Percentiles rank a stretch among this genome's conserved stretches.
These are phyloP conservation scores for Napeogenes inachia DNA, from an alignment of 2,888 invertebrate species.

Conservation along the genomic window DNA sequence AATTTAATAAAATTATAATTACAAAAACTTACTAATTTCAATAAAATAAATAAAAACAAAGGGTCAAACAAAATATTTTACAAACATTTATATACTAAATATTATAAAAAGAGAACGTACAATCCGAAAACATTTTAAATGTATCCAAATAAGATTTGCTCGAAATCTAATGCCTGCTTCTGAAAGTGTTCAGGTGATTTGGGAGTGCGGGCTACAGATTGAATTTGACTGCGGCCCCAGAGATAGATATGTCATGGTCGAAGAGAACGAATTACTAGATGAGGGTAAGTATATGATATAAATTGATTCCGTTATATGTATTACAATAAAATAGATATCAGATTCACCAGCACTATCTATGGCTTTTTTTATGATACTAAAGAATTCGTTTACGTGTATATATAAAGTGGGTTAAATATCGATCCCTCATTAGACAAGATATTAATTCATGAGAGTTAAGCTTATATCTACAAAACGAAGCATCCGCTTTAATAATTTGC, in stretches of 20 bases:
- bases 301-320: conserved; percentile 11
- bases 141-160: conserved; percentile 68
- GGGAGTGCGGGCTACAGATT: conserved; percentile 70
- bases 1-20: too few species aligned
- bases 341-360: background rate
- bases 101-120: background rate
- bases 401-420: too few species aligned
- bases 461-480: background rate
- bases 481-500: background rate
- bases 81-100: background rate
- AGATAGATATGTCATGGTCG: conserved; percentile 46
- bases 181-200: conserved; percentile 71
- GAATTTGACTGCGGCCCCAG: conserved; percentile 64
- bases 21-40: background rate
- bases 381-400: background rate
- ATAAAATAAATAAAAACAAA: background rate
- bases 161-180: conserved; percentile 54
- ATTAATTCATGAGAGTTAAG: conserved; percentile 1
- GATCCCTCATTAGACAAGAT: background rate
- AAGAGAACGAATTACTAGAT: conserved; percentile 26
- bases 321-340: background rate
- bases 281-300: conserved; percentile 22
- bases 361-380: background rate
- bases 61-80: background rate
- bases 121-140: conserved; percentile 39